phyloP scores from a whole-genome alignment of 2,888 invertebrate species.

The Steinernema scapterisci region DNA sequence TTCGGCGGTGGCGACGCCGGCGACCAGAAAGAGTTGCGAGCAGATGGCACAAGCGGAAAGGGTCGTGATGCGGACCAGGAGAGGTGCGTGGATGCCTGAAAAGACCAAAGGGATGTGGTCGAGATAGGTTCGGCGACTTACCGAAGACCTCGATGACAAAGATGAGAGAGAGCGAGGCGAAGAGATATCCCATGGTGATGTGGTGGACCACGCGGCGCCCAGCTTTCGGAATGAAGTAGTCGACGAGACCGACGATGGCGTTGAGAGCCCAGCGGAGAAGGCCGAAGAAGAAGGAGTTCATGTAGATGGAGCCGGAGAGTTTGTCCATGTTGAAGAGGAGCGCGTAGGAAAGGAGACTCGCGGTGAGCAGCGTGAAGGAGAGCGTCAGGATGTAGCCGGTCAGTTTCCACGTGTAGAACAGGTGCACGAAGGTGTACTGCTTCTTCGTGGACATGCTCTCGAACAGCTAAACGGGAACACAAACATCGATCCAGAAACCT shows the following conservation, averaged over 20 bases:
- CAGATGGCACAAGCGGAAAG: slow-evolving; percentile 49
- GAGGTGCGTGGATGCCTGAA: background rate
- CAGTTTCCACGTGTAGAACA: slow-evolving; percentile 29
- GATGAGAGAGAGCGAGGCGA: slow-evolving; percentile 15
- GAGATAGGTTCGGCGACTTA: background rate
- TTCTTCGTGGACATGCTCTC: background rate
- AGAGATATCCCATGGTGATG: slow-evolving; percentile 1
- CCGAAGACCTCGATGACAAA: slow-evolving; percentile 5
- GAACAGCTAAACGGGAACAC: background rate
- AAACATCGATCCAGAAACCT: background rate
- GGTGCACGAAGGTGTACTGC: slow-evolving; percentile 9
- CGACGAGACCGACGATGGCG: slow-evolving; percentile 31
- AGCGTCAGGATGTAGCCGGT: slow-evolving; percentile 29
- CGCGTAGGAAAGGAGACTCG: slow-evolving; percentile 30
- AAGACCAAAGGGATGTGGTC: background rate
- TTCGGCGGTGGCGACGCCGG: slow-evolving; percentile 20
- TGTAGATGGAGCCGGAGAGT: slow-evolving; percentile 28
- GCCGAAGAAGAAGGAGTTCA: slow-evolving; percentile 22
- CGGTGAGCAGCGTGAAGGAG: slow-evolving; percentile 25
- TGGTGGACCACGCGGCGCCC: slow-evolving; percentile 11
- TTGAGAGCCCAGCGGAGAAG: slow-evolving; percentile 33
- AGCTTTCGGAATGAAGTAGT: slow-evolving; percentile 7
- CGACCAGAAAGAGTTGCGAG: slow-evolving; percentile 34
- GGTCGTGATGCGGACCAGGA: slow-evolving; percentile 43
- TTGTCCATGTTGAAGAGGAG: slow-evolving; percentile 26